Evolutionary conservation across 2,888 invertebrate genomes (phyloP).

Genomic region (Eretmocerus hayati): DNA sequence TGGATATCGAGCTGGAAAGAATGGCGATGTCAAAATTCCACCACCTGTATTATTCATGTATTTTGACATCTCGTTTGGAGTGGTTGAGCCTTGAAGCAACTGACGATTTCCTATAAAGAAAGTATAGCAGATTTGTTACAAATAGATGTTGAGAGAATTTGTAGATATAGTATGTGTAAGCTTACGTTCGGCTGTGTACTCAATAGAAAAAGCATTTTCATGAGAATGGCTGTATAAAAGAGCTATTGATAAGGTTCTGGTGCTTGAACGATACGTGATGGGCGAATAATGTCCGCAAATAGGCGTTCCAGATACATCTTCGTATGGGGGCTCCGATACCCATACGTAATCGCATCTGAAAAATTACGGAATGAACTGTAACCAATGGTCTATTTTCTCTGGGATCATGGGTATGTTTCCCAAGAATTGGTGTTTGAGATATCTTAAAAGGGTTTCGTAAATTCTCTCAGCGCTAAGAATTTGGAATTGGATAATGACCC

Average conservation of each 20-base stretch:
- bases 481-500: too few species aligned
- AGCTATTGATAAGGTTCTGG: conserved; percentile 54
- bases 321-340: conserved; percentile 60
- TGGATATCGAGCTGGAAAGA: conserved; percentile 61
- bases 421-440: too few species aligned
- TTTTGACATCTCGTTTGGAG: conserved; percentile 30
- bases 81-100: conserved; percentile 35
- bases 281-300: conserved; percentile 52
- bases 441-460: too few species aligned
- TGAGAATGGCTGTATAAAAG: conserved; percentile 55
- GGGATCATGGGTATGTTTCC: too few species aligned
- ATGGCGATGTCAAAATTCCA: conserved; percentile 58
- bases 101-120: conserved; percentile 56
- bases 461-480: too few species aligned
- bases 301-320: conserved; percentile 54
- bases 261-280: conserved; percentile 54
- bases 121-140: too few species aligned
- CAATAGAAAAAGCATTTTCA: conserved; percentile 57
- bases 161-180: not conserved
- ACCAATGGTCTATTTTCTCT: too few species aligned
- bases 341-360: conserved; percentile 57
- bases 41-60: conserved; percentile 44
- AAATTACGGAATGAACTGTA: not conserved
- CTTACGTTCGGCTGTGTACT: conserved; percentile 60
- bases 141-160: too few species aligned